Percentiles rank a stretch among this genome's conserved stretches.
Evolutionary conservation across 2,797 vertebrate genomes (phyloP).

Genomic region (Eulemur mongoz): DNA sequence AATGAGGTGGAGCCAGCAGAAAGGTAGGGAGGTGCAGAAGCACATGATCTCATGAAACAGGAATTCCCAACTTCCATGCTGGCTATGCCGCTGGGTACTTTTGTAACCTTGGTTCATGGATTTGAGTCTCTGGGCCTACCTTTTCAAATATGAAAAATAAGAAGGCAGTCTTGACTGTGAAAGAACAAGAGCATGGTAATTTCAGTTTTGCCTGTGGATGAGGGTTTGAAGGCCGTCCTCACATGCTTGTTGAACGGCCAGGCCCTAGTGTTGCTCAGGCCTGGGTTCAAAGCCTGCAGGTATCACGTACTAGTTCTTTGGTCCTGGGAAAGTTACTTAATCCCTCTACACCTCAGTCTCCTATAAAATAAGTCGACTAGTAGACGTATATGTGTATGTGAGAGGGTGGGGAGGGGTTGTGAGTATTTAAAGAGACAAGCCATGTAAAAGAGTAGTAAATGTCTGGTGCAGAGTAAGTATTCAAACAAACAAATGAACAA

Average conservation of each 20-base stretch:
- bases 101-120: background rate
- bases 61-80: background rate
- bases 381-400: background rate
- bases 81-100: background rate
- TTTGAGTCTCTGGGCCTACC: background rate
- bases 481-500: background rate
- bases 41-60: background rate
- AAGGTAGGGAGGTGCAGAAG: background rate
- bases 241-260: background rate
- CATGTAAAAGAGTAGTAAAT: background rate
- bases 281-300: background rate
- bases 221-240: background rate
- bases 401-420: background rate
- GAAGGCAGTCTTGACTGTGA: background rate
- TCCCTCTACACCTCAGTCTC: background rate
- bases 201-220: background rate
- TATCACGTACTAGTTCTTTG: background rate
- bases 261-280: background rate
- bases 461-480: background rate
- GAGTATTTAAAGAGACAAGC: background rate
- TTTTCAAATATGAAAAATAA: conserved; percentile 1
- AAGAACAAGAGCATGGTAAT: background rate
- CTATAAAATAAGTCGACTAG: background rate
- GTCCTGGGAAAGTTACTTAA: background rate
- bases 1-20: background rate